Evolutionary conservation across 2,888 invertebrate genomes (phyloP), one percentile per base, ranked within the genome.

Genomic region (Machimus rusticus): DNA sequence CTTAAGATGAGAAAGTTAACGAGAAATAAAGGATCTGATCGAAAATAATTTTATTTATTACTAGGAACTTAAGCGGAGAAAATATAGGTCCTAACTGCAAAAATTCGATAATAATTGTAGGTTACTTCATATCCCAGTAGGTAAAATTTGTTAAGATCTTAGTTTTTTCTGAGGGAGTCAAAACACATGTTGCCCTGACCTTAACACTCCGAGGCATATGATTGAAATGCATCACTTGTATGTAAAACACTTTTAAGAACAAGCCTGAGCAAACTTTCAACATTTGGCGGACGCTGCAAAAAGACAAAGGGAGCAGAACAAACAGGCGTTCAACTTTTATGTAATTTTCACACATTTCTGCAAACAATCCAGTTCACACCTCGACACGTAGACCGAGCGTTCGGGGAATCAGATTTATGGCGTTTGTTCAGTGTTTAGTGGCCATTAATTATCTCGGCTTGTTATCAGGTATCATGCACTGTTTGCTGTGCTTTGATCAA

Each of bases 321-420:
- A 51, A 51, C n/a, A 51, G 51, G 51, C 51, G 51, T 51, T 51
- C 51, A 51, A 51, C 51, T 66, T 66, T 57, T 82, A 66, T 82
- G 55, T 82, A 66, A 82, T 55, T 57, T 82, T 82, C 82, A 82
- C 82, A 82, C 82, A 82, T 57, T 82, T 82, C 82, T 57, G 57
- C 57, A 82, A 82, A 82, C 82, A 82, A 82, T 82, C 55, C 51
- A 82, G 31, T 82, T 82, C 82, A 82, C 82, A 82, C 82, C 66
- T 82, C 28, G 28, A 6, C 16, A 6, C 16, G 19, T 14, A 66
- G 28, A 19, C 55, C 12, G 39, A 9, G 57, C 43, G 43, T 55
- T 37, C 82, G n/a, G 19, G 66, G 57, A 81, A 81, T 81, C 81
- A 81, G 81, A 66, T 82, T 82, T 82, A 82, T 37, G n/a, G 82